Percentiles rank a stretch among this genome's conserved stretches.
Conservation (phyloP, 2,888 invertebrate genomes). For the Cheilosia vernalis region DNA sequence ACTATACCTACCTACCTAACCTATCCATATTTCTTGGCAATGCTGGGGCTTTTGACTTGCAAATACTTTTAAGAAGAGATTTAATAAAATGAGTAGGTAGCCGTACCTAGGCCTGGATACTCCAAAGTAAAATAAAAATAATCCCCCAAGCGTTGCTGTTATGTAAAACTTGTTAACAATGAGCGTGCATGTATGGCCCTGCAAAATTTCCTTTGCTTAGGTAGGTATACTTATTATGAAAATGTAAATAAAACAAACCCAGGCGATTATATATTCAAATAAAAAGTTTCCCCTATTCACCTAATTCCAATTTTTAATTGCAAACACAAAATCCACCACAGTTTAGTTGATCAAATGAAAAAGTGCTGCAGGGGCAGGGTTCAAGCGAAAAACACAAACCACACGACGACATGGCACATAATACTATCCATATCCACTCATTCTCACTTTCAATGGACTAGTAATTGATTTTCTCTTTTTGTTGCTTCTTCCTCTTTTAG, state of each 20-base stretch:
- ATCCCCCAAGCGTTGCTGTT: too few species aligned
- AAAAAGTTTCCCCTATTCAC: conserved; percentile 51
- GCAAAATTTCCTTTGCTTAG: too few species aligned
- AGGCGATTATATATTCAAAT: conserved; percentile 2
- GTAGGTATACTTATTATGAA: too few species aligned
- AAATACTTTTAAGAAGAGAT: too few species aligned
- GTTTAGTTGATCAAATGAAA: not conserved
- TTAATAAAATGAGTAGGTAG: too few species aligned
- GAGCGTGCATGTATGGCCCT: too few species aligned
- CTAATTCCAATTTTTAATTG: conserved; percentile 50
- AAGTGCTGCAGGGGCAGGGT: not conserved
- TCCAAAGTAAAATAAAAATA: too few species aligned
- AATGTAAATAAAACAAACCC: not conserved
- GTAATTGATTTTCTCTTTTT: conserved; percentile 51
- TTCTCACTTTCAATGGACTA: conserved; percentile 72
- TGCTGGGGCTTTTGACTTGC: too few species aligned
- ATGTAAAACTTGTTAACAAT: too few species aligned
- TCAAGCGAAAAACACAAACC: not conserved
- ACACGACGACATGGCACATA: conserved; percentile 24
- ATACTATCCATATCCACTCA: conserved; percentile 41
- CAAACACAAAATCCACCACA: conserved; percentile 28
- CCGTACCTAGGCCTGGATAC: too few species aligned
- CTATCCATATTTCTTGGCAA: too few species aligned
- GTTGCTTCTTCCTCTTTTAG: conserved; percentile 37
- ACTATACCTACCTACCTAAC: too few species aligned